Percentiles rank a stretch among this genome's conserved stretches.
These are phyloP conservation scores for Aeoliscus strigatus DNA, from an alignment of 2,797 vertebrate species.

Conservation along the genomic window DNA sequence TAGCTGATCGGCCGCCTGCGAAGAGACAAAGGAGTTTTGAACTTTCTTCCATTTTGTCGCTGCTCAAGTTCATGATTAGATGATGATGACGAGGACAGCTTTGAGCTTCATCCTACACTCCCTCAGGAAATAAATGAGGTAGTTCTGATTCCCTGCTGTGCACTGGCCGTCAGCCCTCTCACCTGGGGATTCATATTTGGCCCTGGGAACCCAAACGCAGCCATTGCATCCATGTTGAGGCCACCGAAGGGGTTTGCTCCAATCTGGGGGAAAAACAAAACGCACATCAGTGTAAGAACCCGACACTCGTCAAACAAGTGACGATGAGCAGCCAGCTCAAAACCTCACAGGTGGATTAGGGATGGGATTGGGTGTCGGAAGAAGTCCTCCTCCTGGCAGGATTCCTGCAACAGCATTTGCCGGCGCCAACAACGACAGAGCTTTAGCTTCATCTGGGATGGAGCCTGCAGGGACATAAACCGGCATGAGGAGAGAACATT, in stretches of 20 bases:
- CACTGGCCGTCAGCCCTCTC: too few species aligned
- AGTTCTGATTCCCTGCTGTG: too few species aligned
- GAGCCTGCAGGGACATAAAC: constrained; percentile 93
- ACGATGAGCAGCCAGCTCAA: too few species aligned
- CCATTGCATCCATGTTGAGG: constrained; percentile 90
- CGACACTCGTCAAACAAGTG: too few species aligned
- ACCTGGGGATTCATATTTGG: constrained; percentile 95
- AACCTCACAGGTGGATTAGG: too few species aligned
- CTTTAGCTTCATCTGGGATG: constrained; percentile 99
- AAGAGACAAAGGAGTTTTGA: too few species aligned
- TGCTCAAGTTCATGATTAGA: too few species aligned
- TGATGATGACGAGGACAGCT: too few species aligned
- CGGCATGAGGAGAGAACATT: too few species aligned
- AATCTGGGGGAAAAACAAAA: constrained; percentile 81
- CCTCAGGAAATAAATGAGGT: background rate
- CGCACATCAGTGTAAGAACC: too few species aligned
- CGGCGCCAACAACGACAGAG: constrained; percentile 97
- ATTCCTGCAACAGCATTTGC: constrained; percentile 99
- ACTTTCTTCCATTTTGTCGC: too few species aligned
- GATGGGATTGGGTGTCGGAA: constrained; percentile 97
- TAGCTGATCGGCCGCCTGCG: constrained; percentile 90
- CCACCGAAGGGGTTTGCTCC: constrained; percentile 89
- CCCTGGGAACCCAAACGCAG: constrained; percentile 90
- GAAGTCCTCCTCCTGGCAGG: constrained; percentile 96
- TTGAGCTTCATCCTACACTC: too few species aligned